Conservation (phyloP, 2,888 invertebrate genomes). For the Linyphia triangularis region DNA sequence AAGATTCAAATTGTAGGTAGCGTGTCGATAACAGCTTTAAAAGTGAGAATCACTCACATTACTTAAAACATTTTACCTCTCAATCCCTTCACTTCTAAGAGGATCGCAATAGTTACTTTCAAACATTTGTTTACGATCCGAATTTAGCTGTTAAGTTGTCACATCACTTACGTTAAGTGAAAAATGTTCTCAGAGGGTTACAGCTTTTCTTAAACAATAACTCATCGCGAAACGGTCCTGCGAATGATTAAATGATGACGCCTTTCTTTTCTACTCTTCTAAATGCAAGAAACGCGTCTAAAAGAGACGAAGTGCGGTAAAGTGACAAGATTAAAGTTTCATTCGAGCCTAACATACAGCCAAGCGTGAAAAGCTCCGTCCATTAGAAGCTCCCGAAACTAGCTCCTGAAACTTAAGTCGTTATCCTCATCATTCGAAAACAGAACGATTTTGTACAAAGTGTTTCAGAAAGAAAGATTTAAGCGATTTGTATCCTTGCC, state of each 20-base stretch:
- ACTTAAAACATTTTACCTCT: too few relatives aligned
- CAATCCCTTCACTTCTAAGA: too few relatives aligned
- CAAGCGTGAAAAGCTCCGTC: slow-evolving; percentile 46
- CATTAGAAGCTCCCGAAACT: slow-evolving; percentile 40
- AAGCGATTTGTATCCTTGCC: slow-evolving; percentile 52
- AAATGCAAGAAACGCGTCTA: neutral
- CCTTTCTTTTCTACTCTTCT: neutral
- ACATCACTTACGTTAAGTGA: too few relatives aligned
- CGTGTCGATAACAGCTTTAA: too few relatives aligned
- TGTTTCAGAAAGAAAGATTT: slow-evolving; percentile 63
- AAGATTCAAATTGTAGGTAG: too few relatives aligned
- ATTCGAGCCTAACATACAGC: slow-evolving; percentile 16
- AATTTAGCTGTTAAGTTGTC: too few relatives aligned
- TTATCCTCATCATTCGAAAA: slow-evolving; percentile 57
- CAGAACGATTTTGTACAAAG: slow-evolving; percentile 54
- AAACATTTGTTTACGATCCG: too few relatives aligned
- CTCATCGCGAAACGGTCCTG: neutral
- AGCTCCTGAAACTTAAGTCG: slow-evolving; percentile 48
- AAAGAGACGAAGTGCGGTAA: slow-evolving; percentile 19
- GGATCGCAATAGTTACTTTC: too few relatives aligned
- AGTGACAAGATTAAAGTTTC: slow-evolving; percentile 59
- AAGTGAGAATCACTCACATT: too few relatives aligned
- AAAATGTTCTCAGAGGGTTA: too few relatives aligned
- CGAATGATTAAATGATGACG: slow-evolving; percentile 19
- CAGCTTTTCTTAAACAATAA: neutral